Evolutionary conservation across 2,113 vertebrate species (phyloP).

Genomic region (Menura novaehollandiae): DNA sequence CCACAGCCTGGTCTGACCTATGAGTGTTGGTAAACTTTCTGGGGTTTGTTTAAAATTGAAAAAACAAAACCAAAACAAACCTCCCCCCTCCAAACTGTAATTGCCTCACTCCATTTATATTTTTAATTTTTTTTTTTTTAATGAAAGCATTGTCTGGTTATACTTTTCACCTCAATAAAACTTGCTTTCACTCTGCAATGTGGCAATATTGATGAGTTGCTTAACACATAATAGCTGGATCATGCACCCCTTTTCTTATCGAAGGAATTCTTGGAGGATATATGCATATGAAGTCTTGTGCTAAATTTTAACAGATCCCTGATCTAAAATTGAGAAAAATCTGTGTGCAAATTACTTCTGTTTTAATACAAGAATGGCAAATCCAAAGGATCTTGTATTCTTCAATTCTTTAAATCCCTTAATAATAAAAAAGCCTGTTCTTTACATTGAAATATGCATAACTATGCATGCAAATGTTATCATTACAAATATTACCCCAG

Average conservation of each 20-base stretch:
- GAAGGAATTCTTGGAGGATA: neutral
- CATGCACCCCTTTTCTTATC: neutral
- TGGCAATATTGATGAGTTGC: neutral
- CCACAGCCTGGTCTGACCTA: neutral
- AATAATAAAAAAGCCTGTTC: neutral
- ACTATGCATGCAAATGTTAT: fast-evolving
- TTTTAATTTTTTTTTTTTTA: neutral
- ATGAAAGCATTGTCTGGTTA: neutral
- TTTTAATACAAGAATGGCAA: neutral
- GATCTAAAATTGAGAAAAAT: neutral
- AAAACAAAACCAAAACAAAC: neutral
- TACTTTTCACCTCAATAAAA: neutral
- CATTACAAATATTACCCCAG: neutral
- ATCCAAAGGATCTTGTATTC: neutral
- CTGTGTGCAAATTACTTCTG: neutral
- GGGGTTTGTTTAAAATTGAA: slow-evolving; percentile 61
- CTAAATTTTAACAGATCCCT: neutral
- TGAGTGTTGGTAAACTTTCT: neutral
- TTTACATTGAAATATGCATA: neutral
- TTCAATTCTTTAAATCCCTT: neutral
- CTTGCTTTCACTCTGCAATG: neutral
- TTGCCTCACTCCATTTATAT: neutral
- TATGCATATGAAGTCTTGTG: neutral
- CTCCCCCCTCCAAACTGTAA: neutral
- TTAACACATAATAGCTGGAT: neutral